Conservation (phyloP, 2,113 vertebrate species). For the Lates calcarifer region DNA sequence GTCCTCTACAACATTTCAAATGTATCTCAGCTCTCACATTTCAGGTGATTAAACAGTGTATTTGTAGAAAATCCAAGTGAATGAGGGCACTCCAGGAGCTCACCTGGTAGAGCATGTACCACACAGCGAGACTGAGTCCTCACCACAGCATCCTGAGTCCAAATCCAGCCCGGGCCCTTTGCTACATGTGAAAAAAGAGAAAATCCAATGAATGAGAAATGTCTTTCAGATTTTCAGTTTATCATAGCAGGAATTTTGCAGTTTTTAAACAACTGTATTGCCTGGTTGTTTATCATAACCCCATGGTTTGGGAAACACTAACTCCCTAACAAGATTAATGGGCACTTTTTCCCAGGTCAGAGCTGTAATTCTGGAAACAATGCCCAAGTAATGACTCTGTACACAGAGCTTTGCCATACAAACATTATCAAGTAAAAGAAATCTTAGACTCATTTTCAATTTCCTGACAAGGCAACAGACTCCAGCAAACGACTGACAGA, state of each 20-base stretch:
- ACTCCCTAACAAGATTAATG: constrained; percentile 23
- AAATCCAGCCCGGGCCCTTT: too few relatives aligned
- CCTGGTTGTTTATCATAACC: constrained; percentile 9
- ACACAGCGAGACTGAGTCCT: too few relatives aligned
- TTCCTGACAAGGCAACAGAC: constrained; percentile 3
- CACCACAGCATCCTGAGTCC: too few relatives aligned
- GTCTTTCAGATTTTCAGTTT: constrained; percentile 6
- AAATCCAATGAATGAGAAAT: constrained; percentile 10
- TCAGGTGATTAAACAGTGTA: constrained; percentile 34
- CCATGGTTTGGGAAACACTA: constrained; percentile 1
- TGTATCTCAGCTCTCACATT: constrained; percentile 32
- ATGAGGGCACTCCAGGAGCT: too few relatives aligned
- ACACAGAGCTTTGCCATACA: neutral
- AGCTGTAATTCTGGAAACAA: constrained; percentile 24
- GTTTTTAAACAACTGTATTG: neutral
- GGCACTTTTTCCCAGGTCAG: constrained; percentile 3
- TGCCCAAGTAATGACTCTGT: constrained; percentile 9
- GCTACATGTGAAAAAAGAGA: too few relatives aligned
- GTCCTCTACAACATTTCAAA: constrained; percentile 59
- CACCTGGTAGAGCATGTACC: too few relatives aligned
- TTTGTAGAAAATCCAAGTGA: constrained; percentile 29
- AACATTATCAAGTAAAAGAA: constrained; percentile 10
- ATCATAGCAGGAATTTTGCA: constrained; percentile 4
- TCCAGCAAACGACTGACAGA: constrained; percentile 39
- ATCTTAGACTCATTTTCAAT: constrained; percentile 17